A percentile compares a stretch with the other conserved stretches of the same genome.
Conservation (phyloP, 2,797 vertebrate genomes). For the Macropus fuliginosus region DNA sequence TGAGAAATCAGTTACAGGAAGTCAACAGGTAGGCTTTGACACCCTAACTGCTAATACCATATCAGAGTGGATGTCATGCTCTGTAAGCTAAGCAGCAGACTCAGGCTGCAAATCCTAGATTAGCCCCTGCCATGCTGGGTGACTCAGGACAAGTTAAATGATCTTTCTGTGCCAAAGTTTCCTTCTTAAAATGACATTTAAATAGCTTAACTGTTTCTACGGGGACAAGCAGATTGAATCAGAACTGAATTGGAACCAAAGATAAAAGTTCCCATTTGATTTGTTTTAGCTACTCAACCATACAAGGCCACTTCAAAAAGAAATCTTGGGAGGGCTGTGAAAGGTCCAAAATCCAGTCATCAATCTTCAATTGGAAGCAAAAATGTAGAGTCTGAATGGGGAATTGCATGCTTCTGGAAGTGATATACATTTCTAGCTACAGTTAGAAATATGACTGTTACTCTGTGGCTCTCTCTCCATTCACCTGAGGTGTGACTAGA, state of each 20-base stretch:
- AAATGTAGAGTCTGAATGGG: background rate
- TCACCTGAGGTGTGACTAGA: constrained; percentile 15
- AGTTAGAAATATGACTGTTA: constrained; percentile 23
- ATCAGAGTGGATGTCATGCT: background rate
- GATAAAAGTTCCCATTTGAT: constrained; percentile 28
- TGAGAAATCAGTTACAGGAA: background rate
- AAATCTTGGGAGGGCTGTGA: background rate
- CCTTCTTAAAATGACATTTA: constrained; percentile 42
- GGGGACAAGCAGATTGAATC: constrained; percentile 30
- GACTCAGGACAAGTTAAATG: background rate
- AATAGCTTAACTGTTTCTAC: constrained; percentile 36
- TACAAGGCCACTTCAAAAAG: background rate
- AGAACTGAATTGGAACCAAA: constrained; percentile 18
- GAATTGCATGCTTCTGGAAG: constrained; percentile 24
- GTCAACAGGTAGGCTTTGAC: background rate
- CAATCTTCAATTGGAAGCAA: constrained; percentile 45
- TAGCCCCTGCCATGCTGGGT: background rate
- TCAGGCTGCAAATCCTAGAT: background rate
- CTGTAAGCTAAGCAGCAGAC: constrained; percentile 8
- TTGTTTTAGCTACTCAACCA: constrained; percentile 15
- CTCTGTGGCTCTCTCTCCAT: constrained; percentile 58
- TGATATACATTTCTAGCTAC: constrained; percentile 27
- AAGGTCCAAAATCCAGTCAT: constrained; percentile 9
- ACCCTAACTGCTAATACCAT: background rate
- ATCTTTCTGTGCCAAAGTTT: constrained; percentile 8